Conservation (phyloP, 2,888 invertebrate genomes). For the Hypsopygia costalis region DNA sequence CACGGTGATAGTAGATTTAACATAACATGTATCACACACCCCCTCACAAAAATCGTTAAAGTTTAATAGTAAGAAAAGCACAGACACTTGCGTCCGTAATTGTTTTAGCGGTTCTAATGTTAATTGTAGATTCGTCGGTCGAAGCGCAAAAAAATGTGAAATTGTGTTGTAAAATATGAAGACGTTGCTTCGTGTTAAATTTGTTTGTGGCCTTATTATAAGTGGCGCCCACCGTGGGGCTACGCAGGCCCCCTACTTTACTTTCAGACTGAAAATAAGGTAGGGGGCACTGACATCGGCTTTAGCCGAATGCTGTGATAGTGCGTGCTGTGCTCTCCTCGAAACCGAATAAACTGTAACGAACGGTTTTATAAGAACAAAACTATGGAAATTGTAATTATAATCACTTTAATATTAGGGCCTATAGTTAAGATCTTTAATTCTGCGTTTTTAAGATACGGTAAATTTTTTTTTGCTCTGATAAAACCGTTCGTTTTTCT, state of each 20-base stretch:
- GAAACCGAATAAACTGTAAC: slow-evolving; percentile 39
- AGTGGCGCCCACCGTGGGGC: slow-evolving; percentile 62
- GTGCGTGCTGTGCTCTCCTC: slow-evolving; percentile 71
- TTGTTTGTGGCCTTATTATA: slow-evolving; percentile 77
- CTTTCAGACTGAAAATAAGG: slow-evolving; percentile 25
- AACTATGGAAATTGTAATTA: slow-evolving; percentile 22
- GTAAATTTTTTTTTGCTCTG: slow-evolving; percentile 41
- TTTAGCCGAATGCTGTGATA: slow-evolving; percentile 70
- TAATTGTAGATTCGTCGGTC: slow-evolving; percentile 31
- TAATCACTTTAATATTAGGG: slow-evolving; percentile 44
- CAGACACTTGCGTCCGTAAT: slow-evolving; percentile 56
- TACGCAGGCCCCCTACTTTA: slow-evolving; percentile 40
- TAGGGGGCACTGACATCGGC: slow-evolving; percentile 42
- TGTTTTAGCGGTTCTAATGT: slow-evolving; percentile 39
- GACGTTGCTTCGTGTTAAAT: slow-evolving; percentile 63
- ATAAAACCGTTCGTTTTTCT: slow-evolving; percentile 38
- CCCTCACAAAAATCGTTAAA: slow-evolving; percentile 9
- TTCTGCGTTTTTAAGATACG: slow-evolving; percentile 34
- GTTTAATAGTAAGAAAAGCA: slow-evolving; percentile 39
- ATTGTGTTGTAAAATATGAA: slow-evolving; percentile 47
- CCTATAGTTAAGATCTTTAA: slow-evolving; percentile 58
- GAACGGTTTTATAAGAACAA: slow-evolving; percentile 44
- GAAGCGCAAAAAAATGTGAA: slow-evolving; percentile 57
- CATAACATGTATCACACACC: slow-evolving; percentile 1
- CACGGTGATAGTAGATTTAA: slow-evolving; percentile 5